phyloP scores from a whole-genome alignment of 2,888 invertebrate genomes.

The Acrobasis repandana region DNA sequence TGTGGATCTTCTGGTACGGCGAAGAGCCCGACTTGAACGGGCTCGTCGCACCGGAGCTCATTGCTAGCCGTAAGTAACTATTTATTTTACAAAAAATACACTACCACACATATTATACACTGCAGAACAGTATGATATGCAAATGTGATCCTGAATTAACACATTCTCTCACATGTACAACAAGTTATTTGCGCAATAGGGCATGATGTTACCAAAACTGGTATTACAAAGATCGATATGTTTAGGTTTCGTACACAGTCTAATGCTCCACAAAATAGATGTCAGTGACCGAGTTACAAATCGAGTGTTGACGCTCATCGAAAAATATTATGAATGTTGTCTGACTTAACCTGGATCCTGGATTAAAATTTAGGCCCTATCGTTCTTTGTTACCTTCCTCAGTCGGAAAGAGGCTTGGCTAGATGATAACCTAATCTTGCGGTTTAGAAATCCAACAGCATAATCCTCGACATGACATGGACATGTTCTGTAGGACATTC shows the following conservation, averaged over 20 bases:
- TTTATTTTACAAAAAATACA: constrained; percentile 10
- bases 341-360: too few species aligned
- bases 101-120: background rate
- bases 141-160: too few species aligned
- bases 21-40: constrained; percentile 96
- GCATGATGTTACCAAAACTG: too few species aligned
- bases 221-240: too few species aligned
- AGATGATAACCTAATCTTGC: background rate
- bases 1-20: constrained; percentile 99
- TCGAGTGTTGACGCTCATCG: background rate
- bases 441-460: background rate
- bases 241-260: too few species aligned
- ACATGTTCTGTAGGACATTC: constrained; percentile 23
- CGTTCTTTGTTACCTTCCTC: too few species aligned
- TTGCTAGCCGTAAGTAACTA: constrained; percentile 89
- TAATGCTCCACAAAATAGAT: background rate
- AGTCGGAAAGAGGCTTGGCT: too few species aligned
- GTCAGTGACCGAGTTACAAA: background rate
- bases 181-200: background rate
- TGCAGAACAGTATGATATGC: too few species aligned
- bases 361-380: too few species aligned
- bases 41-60: constrained; percentile 92
- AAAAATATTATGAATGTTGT: background rate
- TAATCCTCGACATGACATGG: constrained; percentile 12
- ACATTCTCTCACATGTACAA: background rate